Evolutionary conservation across 2,113 vertebrate genomes (phyloP), one percentile per base, ranked within the genome.

Genomic region (Tetrax tetrax): DNA sequence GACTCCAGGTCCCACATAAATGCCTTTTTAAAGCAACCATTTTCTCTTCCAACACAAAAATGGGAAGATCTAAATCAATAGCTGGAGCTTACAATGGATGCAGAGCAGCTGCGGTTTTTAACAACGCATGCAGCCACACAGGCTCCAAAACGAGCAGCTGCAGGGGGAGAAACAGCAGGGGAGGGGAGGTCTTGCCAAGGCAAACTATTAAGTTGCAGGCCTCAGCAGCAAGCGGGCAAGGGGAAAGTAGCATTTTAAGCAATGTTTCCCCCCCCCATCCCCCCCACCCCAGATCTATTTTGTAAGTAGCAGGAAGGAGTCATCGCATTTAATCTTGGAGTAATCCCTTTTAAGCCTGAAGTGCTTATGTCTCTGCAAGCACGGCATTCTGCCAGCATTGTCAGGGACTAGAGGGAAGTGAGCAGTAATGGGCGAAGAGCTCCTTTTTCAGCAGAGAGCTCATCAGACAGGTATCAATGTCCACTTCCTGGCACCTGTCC

Each of bases 121-220:
- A 90, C 79, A 93, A 64, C 0, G 4, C 10, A 7, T 31, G 25
- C 61, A 78, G 35, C 76, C 65, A 1, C 7, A 2, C 1, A 0
- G 89, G 53, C 38, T 91, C 83, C 89, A 96, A 96, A 86, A 82
- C 3, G 41, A 96, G 94, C 92, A 93, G 85, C 95, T 96, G 86
- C 83, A 89, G 64, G 71, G 47, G 23, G 19, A 84, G 28, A 93
- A 89, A 27, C 7, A 3, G 84, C 48, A 90, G 65, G 60, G 31
- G 53, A 92, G 13, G 28, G 37, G 43, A 82, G 90, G 29, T 50
- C 64, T 47, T 96, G 91, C 74, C 94, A 96, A 56, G 31, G 35
- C 41, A 91, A 76, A 71, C 54, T 28, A 70, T 54, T 45, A 80
- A 70, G 59, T 71, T 35, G 10, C 53, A 69, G 64, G 24, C 38